Evolutionary conservation across 2,888 invertebrate species (phyloP), one percentile per base, ranked within the genome.

Genomic region (Drosophila macrospina): DNA sequence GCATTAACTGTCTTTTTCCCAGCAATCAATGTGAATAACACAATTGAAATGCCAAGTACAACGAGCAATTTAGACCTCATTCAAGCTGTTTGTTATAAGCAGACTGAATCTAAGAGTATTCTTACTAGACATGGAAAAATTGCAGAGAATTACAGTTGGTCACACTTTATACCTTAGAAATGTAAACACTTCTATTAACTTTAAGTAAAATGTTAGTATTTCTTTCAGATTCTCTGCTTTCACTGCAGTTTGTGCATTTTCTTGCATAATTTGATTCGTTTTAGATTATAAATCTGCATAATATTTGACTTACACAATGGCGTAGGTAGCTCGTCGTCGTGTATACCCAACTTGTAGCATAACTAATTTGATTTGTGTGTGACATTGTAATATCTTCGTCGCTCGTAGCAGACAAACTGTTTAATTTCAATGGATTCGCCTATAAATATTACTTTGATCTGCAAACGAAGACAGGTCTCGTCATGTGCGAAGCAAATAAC

Each of bases 371-470:
- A 44, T 37, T 44, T 10, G 4, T 42, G 7, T 10, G 11, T 52
- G 8, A 30, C 39, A 52, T 39, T 39, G 54, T 41, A n/a, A 52
- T 28, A 8, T 30, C 11, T n/a, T n/a, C n/a, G 30, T 16, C 5
- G 16, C 11, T 7, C 6, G 30, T 13, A 10, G n/a, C 16, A 24
- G 36, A 13, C 34, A 54, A 34, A 7, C 5, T 15, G 20, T 51
- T 47, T 41, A 41, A 52, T 30, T 13, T n/a, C 15, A 30, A 41
- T 8, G 30, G 52, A 30, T 52, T 15, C 28, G 37, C 47, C 48
- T 51, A 28, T n/a, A 32, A 54, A 47, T 5, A 55, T 26, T 24
- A 68, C 75, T 76, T 76, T 76, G 73, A 76, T 76, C 72, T 76
- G 55, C 10, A 39, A 47, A 15, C 45, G 50, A 34, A n/a, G 28